Evolutionary conservation across 2,888 invertebrate genomes (phyloP).

Genomic region (Fabriciana adippe): DNA sequence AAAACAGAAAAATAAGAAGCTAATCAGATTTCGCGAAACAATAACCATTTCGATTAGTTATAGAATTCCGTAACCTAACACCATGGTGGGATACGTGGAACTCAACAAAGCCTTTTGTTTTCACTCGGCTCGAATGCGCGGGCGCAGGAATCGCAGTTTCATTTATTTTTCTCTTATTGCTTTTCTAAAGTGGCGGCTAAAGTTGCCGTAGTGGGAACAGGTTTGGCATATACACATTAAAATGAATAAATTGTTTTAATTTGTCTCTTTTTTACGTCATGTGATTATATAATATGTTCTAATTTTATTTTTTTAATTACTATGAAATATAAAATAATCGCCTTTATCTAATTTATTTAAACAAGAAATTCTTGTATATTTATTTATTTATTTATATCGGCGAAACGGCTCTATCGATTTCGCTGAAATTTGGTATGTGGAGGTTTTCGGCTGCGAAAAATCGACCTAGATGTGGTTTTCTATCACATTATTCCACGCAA

Average conservation of each 20-base stretch:
- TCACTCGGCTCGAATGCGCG: conserved; percentile 40
- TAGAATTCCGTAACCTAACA: conserved; percentile 74
- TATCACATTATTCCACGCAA: no score
- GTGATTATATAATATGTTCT: not conserved
- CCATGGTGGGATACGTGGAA: conserved; percentile 71
- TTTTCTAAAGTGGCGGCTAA: conserved; percentile 73
- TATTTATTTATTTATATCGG: no score
- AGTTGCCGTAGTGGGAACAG: conserved; percentile 62
- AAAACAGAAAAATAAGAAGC: conserved; percentile 43
- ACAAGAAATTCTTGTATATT: no score
- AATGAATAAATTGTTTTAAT: conserved; percentile 24
- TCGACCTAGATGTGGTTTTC: no score
- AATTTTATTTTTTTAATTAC: conserved; percentile 1
- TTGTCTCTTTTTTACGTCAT: conserved; percentile 5
- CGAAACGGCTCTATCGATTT: no score
- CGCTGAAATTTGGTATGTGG: no score
- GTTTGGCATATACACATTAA: conserved; percentile 49
- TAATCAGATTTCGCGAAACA: conserved; percentile 70
- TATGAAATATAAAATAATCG: not conserved
- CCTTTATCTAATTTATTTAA: no score
- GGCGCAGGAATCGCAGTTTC: conserved; percentile 58
- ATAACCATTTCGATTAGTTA: conserved; percentile 66
- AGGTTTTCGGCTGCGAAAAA: no score
- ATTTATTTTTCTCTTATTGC: conserved; percentile 72
- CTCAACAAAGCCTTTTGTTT: conserved; percentile 80